Evolutionary conservation across 2,113 vertebrate genomes (phyloP), one percentile per base, ranked within the genome.

Genomic region (Grus americana): DNA sequence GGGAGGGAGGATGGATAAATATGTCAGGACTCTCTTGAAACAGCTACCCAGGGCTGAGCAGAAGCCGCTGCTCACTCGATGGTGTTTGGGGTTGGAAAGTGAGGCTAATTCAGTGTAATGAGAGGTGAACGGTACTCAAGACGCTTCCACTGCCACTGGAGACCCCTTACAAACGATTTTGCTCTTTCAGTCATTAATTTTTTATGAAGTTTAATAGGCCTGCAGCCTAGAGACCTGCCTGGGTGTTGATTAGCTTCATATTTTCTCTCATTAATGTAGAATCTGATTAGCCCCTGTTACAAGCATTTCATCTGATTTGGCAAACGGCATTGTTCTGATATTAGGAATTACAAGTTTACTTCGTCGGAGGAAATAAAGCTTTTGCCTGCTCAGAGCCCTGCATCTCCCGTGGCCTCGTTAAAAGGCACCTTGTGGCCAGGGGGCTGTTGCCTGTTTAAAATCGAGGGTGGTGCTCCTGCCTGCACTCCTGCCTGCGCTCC

Each of bases 151-250:
- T 83, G 97, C 98, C 98, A 97, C 98, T 95, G 96, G 98, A 98
- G 98, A 98, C 97, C 97, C 97, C 98, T 98, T 98, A 97, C 98
- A 98, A 99, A 98, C 85, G 90, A 96, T 98, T 98, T 97, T 98
- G 98, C 98, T 98, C 97, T 97, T 97, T 97, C 98, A 98, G 97
- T 98, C 98, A 99, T 99, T 99, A 99, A 99, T 98, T 98, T 99
- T 99, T 98, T 98, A 99, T 98, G 98, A 98, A 98, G 98, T 98
- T 98, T 99, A 99, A 99, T 98, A 99, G 98, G 98, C 98, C 98
- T 97, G 95, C 96, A 98, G 98, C 98, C 98, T 97, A 96, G 98
- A 98, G 99, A 99, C 97, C 95, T 97, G 97, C 97, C 98, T 98
- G 97, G 96, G 91, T 97, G 96, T 98, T 98, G 98, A 99, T 99